Evolutionary conservation across 2,113 vertebrate genomes (phyloP).

Genomic region (Pygoscelis adeliae): DNA sequence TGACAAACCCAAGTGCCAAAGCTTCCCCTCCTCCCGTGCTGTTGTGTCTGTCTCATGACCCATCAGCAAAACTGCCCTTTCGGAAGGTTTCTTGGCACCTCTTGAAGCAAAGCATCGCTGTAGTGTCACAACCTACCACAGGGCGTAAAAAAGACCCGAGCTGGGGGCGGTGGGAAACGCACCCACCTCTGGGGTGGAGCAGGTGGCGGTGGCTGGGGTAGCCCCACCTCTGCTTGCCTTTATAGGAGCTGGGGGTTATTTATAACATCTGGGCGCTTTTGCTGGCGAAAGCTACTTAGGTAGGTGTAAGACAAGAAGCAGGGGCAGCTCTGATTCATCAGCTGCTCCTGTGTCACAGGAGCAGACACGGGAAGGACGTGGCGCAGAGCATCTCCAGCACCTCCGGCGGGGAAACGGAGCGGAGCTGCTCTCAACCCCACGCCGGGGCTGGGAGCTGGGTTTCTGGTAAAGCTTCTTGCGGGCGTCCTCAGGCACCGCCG

Average conservation of each 20-base stretch:
- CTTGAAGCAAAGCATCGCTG: accelerated
- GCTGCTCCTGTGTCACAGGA: neutral
- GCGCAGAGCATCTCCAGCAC: neutral
- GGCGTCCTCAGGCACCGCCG: no score
- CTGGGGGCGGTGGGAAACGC: neutral
- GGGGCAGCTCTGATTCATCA: slow-evolving; percentile 32
- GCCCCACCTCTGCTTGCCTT: neutral
- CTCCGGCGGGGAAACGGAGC: accelerated
- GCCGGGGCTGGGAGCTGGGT: accelerated
- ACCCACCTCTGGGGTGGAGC: neutral
- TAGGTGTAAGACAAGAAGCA: neutral
- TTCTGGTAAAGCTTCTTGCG: accelerated
- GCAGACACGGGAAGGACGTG: accelerated
- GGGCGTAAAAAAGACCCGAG: accelerated
- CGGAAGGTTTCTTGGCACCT: neutral
- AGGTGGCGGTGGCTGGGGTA: neutral
- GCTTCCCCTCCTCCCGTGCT: neutral
- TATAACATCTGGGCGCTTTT: neutral
- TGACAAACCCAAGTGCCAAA: neutral
- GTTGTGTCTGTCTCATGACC: neutral
- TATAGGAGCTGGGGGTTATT: neutral
- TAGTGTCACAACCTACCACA: accelerated
- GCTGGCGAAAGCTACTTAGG: neutral
- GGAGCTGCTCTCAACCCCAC: accelerated
- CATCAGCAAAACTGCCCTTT: accelerated